phyloP scores from a whole-genome alignment of 92 coral and sea anemone genomes.

The Palythoa caribaeorum region DNA sequence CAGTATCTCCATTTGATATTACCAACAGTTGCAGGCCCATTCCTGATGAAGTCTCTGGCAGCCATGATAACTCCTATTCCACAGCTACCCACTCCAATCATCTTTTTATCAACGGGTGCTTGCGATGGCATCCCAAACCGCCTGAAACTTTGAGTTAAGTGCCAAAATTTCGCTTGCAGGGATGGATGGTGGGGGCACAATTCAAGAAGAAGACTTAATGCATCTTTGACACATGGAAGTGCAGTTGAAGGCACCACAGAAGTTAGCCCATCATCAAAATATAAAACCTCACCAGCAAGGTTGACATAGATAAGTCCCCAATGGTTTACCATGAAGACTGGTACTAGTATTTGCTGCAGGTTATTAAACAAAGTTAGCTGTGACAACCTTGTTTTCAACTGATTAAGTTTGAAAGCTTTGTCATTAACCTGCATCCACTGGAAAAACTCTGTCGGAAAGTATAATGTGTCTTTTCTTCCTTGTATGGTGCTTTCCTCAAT shows the following conservation, averaged over 20 bases:
- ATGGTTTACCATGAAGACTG: slow-evolving; percentile 61
- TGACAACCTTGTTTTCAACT: background rate
- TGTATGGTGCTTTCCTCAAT: slow-evolving; percentile 29
- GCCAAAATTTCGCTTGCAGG: slow-evolving; percentile 61
- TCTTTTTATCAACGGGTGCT: slow-evolving; percentile 31
- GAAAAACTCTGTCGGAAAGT: slow-evolving; percentile 58
- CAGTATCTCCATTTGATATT: slow-evolving; percentile 55
- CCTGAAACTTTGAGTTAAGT: slow-evolving; percentile 7
- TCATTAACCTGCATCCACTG: slow-evolving; percentile 57
- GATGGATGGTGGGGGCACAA: slow-evolving; percentile 31
- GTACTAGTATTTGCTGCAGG: slow-evolving; percentile 39
- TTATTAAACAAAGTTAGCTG: background rate
- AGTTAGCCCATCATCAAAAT: slow-evolving; percentile 69
- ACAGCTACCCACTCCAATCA: slow-evolving; percentile 53
- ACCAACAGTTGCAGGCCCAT: slow-evolving; percentile 43
- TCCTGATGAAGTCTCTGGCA: slow-evolving; percentile 35
- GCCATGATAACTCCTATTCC: background rate
- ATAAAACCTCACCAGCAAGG: slow-evolving; percentile 17
- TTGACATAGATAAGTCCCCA: slow-evolving; percentile 59
- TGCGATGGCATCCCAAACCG: slow-evolving; percentile 71
- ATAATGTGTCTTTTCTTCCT: slow-evolving; percentile 18
- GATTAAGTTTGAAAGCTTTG: slow-evolving; percentile 44
- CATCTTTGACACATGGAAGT: slow-evolving; percentile 5
- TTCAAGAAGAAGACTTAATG: slow-evolving; percentile 40
- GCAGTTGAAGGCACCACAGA: slow-evolving; percentile 19